phyloP scores from a whole-genome alignment of 2,113 vertebrate genomes.

The Myiozetetes cayanensis region DNA sequence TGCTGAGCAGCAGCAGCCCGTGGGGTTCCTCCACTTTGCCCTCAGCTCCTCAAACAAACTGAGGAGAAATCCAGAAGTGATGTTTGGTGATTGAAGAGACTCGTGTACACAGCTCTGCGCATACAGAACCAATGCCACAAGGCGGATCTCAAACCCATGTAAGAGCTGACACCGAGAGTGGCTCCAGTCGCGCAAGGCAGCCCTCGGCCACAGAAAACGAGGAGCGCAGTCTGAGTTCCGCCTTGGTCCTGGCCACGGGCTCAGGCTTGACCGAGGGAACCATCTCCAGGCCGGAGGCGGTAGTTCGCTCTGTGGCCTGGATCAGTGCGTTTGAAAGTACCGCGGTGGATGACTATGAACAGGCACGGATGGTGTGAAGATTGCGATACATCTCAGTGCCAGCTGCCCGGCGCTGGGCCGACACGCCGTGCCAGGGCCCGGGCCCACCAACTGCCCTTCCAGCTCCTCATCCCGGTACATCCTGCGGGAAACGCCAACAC shows the following conservation, averaged over 20 bases:
- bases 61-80: background rate
- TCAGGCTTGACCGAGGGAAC: background rate
- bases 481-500: background rate
- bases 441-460: background rate
- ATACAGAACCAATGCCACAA: background rate
- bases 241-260: rapidly evolving
- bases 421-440: background rate
- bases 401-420: too few species aligned
- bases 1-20: background rate
- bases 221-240: rapidly evolving
- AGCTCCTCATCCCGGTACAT: rapidly evolving
- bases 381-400: rapidly evolving
- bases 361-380: background rate
- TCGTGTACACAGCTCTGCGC: background rate
- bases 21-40: background rate
- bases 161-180: background rate
- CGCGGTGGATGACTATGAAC: background rate
- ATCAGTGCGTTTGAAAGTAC: background rate
- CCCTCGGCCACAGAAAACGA: background rate
- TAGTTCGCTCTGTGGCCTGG: background rate
- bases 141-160: rapidly evolving
- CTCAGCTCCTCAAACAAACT: background rate
- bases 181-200: rapidly evolving
- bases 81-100: background rate
- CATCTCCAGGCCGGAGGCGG: background rate